Conservation (phyloP, 2,888 invertebrate species). For the Dryobotodes eremita region DNA sequence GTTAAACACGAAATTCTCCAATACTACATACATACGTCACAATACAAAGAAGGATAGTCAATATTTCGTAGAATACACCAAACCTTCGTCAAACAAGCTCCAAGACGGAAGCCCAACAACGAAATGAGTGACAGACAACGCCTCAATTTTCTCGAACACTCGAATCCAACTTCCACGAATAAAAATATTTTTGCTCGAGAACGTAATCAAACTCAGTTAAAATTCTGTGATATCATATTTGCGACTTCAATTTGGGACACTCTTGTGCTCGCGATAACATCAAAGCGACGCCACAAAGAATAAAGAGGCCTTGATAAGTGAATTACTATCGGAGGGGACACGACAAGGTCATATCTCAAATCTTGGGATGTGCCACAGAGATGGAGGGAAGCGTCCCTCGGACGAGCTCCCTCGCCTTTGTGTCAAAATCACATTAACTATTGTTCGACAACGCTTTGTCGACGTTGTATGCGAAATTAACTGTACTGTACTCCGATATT, state of each 20-base stretch:
- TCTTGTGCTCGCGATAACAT: slow-evolving; percentile 70
- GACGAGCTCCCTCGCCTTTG: slow-evolving; percentile 71
- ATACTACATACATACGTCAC: slow-evolving; percentile 8
- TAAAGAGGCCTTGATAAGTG: slow-evolving; percentile 71
- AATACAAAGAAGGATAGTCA: slow-evolving; percentile 2
- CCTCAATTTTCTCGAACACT: slow-evolving; percentile 48
- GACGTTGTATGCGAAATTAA: slow-evolving; percentile 70
- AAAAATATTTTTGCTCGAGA: slow-evolving; percentile 43
- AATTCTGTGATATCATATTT: slow-evolving; percentile 59
- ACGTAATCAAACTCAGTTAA: slow-evolving; percentile 59
- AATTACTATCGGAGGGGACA: slow-evolving; percentile 70
- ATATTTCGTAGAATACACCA: slow-evolving; percentile 28
- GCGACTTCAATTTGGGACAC: slow-evolving; percentile 54
- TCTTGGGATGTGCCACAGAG: slow-evolving; percentile 66
- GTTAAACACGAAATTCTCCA: neutral
- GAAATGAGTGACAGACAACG: slow-evolving; percentile 45
- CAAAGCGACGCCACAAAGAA: slow-evolving; percentile 65
- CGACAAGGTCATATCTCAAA: slow-evolving; percentile 78
- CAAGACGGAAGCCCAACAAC: slow-evolving; percentile 37
- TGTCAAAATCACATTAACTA: slow-evolving; percentile 82
- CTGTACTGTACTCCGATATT: slow-evolving; percentile 57
- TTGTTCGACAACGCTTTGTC: slow-evolving; percentile 78
- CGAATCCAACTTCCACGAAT: slow-evolving; percentile 22
- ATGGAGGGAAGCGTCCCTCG: slow-evolving; percentile 66
- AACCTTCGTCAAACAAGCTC: slow-evolving; percentile 42